A percentile compares a stretch with the other conserved stretches of the same genome.
phyloP scores from a whole-genome alignment of 1,140 invertebrate genomes.

The Sipha flava region DNA sequence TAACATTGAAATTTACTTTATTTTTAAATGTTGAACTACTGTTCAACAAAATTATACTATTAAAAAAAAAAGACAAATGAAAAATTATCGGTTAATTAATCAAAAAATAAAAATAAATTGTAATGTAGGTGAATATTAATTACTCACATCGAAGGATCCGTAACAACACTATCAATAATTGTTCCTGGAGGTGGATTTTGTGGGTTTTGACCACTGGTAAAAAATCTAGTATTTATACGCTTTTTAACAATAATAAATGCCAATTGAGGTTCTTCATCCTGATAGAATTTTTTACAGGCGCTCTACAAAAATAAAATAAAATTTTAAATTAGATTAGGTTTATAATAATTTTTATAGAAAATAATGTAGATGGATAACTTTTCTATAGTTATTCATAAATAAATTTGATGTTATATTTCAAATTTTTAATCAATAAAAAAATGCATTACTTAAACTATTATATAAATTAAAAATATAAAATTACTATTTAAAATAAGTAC shows the following conservation, averaged over 20 bases:
- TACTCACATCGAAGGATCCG: conserved; percentile 62
- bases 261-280: neutral
- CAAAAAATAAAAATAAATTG: neutral
- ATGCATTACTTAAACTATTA: too few species aligned
- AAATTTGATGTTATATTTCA: too few species aligned
- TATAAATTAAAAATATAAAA: too few species aligned
- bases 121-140: neutral
- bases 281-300: neutral
- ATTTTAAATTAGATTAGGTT: neutral
- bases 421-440: too few species aligned
- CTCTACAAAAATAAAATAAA: neutral
- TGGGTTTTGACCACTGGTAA: conserved; percentile 40
- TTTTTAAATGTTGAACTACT: too few species aligned
- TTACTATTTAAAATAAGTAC: neutral
- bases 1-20: too few species aligned
- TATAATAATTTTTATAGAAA: too few species aligned
- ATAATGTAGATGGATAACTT: neutral
- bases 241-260: conserved; percentile 65
- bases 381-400: too few species aligned
- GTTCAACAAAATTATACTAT: too few species aligned
- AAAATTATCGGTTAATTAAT: too few species aligned
- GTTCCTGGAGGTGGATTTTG: conserved; percentile 74
- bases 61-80: too few species aligned
- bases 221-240: conserved; percentile 62
- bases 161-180: conserved; percentile 75